Conservation (phyloP, 2,888 invertebrate genomes). For the Pilophorus perplexus region DNA sequence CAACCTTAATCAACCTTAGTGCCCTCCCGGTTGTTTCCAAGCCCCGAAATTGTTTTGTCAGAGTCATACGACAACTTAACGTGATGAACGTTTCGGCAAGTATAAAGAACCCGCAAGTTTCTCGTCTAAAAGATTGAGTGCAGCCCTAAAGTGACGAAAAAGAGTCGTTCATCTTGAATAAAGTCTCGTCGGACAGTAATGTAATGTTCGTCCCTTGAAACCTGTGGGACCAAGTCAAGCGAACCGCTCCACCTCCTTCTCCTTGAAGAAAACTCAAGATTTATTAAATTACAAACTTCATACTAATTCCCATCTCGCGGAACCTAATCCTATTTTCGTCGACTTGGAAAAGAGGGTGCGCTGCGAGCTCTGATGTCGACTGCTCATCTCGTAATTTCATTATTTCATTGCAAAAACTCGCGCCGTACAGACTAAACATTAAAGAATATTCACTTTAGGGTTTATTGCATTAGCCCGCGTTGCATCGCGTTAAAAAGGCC, state of each 20-base stretch:
- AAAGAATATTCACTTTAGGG: slow-evolving; percentile 33
- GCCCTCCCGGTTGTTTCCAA: too few relatives aligned
- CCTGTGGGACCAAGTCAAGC: slow-evolving; percentile 11
- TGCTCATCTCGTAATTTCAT: slow-evolving; percentile 38
- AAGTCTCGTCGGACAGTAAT: slow-evolving; percentile 5
- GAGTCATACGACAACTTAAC: too few relatives aligned
- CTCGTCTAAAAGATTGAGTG: not conserved
- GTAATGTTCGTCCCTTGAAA: not conserved
- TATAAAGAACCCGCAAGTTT: too few relatives aligned
- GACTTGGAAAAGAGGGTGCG: not conserved
- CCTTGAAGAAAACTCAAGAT: slow-evolving; percentile 18
- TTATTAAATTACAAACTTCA: slow-evolving; percentile 41
- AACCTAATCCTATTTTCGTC: slow-evolving; percentile 20
- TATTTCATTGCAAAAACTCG: slow-evolving; percentile 36
- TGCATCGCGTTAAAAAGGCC: slow-evolving; percentile 27
- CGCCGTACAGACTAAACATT: slow-evolving; percentile 21
- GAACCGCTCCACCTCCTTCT: not conserved
- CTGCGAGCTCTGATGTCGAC: slow-evolving; percentile 27
- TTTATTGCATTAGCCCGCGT: slow-evolving; percentile 22
- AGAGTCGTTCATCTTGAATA: slow-evolving; percentile 15
- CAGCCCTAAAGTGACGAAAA: not conserved
- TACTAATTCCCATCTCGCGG: slow-evolving; percentile 36
- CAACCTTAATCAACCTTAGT: too few relatives aligned
- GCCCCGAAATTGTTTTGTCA: too few relatives aligned
- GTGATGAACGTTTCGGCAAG: too few relatives aligned